A percentile compares a stretch with the other conserved stretches of the same genome.
Conservation (phyloP, 2,888 invertebrate genomes). For the Loripinus fragilis region DNA sequence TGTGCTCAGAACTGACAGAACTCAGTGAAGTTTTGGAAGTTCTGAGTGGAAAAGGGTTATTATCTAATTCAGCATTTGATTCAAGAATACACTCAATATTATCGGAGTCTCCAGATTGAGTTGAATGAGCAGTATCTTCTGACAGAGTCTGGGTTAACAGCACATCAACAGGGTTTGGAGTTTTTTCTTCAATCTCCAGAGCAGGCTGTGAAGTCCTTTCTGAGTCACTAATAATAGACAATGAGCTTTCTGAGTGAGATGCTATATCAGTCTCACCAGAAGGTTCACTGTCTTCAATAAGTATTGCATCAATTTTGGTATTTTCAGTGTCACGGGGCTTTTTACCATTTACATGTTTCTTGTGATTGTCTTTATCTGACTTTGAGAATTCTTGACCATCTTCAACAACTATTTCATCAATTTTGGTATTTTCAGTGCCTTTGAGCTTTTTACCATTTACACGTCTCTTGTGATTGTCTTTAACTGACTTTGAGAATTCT, state of each 20-base stretch:
- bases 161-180: not conserved
- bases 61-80: not conserved
- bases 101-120: not conserved
- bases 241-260: not conserved
- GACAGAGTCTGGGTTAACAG: not conserved
- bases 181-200: not conserved
- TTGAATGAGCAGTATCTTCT: not conserved
- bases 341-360: not conserved
- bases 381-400: not conserved
- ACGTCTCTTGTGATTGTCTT: not conserved
- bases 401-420: not conserved
- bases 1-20: no score
- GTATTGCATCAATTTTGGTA: not conserved
- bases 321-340: not conserved
- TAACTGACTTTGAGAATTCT: not conserved
- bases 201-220: not conserved
- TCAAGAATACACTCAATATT: not conserved
- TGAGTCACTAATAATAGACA: not conserved
- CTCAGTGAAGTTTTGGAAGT: not conserved
- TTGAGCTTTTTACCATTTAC: not conserved
- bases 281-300: not conserved
- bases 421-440: not conserved
- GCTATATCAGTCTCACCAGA: not conserved
- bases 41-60: no score
- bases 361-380: not conserved